phyloP scores from a whole-genome alignment of 2,113 vertebrate species.

The Otolemur garnettii region DNA sequence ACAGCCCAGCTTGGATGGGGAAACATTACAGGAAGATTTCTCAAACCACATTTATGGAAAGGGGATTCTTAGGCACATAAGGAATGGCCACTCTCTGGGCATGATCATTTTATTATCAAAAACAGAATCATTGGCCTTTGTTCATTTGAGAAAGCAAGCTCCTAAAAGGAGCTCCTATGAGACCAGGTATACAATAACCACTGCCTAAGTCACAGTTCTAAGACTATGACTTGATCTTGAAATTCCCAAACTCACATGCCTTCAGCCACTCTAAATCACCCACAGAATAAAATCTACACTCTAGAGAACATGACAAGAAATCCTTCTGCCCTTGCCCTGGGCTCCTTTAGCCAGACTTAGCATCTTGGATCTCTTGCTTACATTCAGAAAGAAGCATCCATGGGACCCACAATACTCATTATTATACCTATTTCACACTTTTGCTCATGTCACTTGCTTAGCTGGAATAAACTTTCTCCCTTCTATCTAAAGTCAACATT shows the following conservation, averaged over 20 bases:
- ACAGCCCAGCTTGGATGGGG: not conserved
- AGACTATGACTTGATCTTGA: conserved; percentile 1
- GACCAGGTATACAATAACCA: not conserved
- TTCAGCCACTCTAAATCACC: not conserved
- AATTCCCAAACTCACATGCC: not conserved
- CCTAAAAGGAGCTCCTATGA: not conserved
- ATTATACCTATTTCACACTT: not conserved
- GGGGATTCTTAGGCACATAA: not conserved
- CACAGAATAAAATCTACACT: conserved; percentile 27
- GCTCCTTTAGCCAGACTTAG: not conserved
- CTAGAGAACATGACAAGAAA: not conserved
- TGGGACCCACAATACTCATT: not conserved
- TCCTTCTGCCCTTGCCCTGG: not conserved
- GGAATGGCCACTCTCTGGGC: not conserved
- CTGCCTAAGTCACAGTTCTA: conserved; percentile 43
- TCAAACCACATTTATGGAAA: conserved; percentile 30
- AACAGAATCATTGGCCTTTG: conserved; percentile 42
- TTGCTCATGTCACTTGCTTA: not conserved
- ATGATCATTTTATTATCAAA: conserved; percentile 49
- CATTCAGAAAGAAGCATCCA: not conserved
- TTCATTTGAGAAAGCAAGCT: not conserved
- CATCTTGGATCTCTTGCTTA: conserved; percentile 1
- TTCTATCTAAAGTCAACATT: conserved; percentile 55
- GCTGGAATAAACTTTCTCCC: conserved; percentile 37
- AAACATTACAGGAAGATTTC: not conserved